Evolutionary conservation across 1,140 invertebrate genomes (phyloP), one percentile per base, ranked within the genome.

Genomic region (Coptotermes formosanus): DNA sequence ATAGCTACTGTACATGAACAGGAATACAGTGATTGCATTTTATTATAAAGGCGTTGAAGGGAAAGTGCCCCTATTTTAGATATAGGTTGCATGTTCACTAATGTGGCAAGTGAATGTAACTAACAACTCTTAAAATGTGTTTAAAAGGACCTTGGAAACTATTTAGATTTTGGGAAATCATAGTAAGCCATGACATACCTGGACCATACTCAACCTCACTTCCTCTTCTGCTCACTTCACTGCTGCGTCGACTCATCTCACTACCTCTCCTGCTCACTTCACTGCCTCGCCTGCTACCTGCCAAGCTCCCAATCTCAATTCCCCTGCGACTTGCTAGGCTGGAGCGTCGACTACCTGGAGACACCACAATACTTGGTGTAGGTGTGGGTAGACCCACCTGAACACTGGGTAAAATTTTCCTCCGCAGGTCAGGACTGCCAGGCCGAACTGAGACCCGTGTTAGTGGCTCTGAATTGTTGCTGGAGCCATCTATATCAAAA

Each of bases 351-450:
- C 90, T 89, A 86, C 90, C 90, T 0, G 90, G 91, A n/a, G 64
- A 69, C 9, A 91, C 90, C 0, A 89, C 91, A 85, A 91, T 91
- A 75, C 90, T 90, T 43, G 91, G 90, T 0, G 90, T 91, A 14
- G 91, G 91, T 14, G 90, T 91, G 0, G 90, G 91, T 30, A 91
- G 91, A 69, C 91, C 88, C 4, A 91, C 91, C 48, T 91, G 90
- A 4, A 91, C 91, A 85, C 90, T 90, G 23, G 91, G 90, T 48
- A 91, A 90, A 1, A 90, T 30, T 44, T 84, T 85, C 30, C 84
- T 82, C n/a, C 85, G 82, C 3, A 86, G 86, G 86, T 87, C 86
- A 25, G 86, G 87, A 43, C 83, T 87, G 25, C 69, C 75, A 45
- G 69, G 85, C 8, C 86, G 23, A 12, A 55, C 83, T 52, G 25